Percentiles rank a stretch among this genome's conserved stretches.
Conservation (phyloP, 1,140 invertebrate species). For the Tetraneura akinire region DNA sequence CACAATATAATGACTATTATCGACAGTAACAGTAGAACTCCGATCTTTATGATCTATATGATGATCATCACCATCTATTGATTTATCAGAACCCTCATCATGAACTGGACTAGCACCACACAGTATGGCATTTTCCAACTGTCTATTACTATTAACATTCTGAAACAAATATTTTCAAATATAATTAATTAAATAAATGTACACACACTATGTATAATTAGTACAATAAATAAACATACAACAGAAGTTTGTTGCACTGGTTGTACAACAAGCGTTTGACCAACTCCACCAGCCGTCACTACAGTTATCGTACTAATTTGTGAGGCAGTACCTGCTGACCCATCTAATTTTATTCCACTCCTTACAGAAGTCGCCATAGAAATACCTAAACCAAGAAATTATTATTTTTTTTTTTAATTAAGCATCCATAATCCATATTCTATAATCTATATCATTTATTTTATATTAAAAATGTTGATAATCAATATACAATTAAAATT, state of each 20-base stretch:
- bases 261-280: constrained; percentile 46
- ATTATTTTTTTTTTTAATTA: too few relatives aligned
- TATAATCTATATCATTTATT: too few relatives aligned
- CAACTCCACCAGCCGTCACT: constrained; percentile 38
- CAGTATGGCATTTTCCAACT: constrained; percentile 29
- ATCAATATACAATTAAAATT: neutral
- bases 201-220: neutral
- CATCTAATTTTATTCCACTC: constrained; percentile 45
- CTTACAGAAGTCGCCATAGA: constrained; percentile 50
- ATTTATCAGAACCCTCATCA: constrained; percentile 49
- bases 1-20: constrained; percentile 47
- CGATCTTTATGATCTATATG: constrained; percentile 40
- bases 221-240: constrained; percentile 17
- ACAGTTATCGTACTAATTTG: constrained; percentile 48
- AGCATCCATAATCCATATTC: too few relatives aligned
- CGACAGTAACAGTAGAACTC: constrained; percentile 40
- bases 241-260: constrained; percentile 48
- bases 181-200: constrained; percentile 25
- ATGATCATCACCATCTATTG: constrained; percentile 36
- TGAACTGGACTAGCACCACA: constrained; percentile 43
- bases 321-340: constrained; percentile 39
- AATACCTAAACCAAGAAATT: constrained; percentile 26
- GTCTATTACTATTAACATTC: constrained; percentile 44
- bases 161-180: neutral
- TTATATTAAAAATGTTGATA: neutral